Evolutionary conservation across 2,797 vertebrate genomes (phyloP).

Genomic region (Crocodylus rhombifer): DNA sequence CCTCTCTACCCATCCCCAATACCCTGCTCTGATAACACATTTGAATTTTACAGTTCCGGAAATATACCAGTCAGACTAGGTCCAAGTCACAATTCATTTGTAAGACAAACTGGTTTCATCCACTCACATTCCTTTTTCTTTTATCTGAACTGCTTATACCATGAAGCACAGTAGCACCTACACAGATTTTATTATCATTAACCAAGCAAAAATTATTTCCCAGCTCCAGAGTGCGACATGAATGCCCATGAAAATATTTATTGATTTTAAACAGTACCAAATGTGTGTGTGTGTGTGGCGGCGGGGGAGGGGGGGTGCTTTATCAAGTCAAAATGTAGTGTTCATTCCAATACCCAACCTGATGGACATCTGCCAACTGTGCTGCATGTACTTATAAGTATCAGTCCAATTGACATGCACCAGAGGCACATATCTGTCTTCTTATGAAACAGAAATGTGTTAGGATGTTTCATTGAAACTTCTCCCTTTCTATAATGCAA

Average conservation of each 20-base stretch:
- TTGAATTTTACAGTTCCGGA: neutral
- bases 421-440: neutral
- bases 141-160: neutral
- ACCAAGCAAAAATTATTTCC: neutral
- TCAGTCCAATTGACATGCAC: neutral
- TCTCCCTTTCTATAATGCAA: neutral
- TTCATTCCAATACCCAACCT: neutral
- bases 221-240: neutral
- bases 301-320: neutral
- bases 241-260: slow-evolving; percentile 7
- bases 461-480: neutral
- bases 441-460: neutral
- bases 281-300: too few relatives aligned
- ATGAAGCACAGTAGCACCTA: neutral
- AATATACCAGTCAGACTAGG: neutral
- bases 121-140: neutral
- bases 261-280: neutral
- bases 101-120: neutral
- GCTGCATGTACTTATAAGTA: neutral
- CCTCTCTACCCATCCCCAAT: neutral
- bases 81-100: neutral
- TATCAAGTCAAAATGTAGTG: neutral
- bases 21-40: neutral
- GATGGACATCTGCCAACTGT: slow-evolving; percentile 20
- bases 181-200: neutral